Conservation (phyloP, 2,113 vertebrate genomes). For the Corythaeola cristata region DNA sequence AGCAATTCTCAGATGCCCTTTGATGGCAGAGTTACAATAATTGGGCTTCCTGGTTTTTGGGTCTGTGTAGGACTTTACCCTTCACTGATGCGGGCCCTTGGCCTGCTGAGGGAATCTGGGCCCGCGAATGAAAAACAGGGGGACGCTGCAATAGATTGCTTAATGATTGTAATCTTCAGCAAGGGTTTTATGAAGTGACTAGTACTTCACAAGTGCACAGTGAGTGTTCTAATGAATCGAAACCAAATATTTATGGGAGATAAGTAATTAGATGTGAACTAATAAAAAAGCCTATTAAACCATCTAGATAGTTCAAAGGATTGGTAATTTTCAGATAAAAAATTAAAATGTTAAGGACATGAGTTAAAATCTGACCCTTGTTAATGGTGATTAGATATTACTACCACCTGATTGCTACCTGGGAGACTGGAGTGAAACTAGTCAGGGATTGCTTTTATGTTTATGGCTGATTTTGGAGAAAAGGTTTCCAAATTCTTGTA, state of each 20-base stretch:
- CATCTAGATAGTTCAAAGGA: slow-evolving; percentile 37
- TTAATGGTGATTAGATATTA: neutral
- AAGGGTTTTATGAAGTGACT: neutral
- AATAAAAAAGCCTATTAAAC: slow-evolving; percentile 26
- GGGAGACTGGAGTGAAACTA: neutral
- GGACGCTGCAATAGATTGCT: neutral
- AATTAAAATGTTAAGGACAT: neutral
- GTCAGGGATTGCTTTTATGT: neutral
- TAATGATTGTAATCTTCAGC: neutral
- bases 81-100: neutral
- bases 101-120: neutral
- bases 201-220: neutral
- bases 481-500: neutral
- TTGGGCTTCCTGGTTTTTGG: neutral
- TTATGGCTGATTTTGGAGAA: neutral
- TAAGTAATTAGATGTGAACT: slow-evolving; percentile 19
- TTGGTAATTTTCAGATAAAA: slow-evolving; percentile 20
- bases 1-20: neutral
- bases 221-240: neutral
- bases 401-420: neutral
- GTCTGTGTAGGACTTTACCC: neutral
- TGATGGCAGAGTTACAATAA: neutral
- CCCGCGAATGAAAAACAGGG: neutral
- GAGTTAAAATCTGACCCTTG: slow-evolving; percentile 27
- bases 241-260: slow-evolving; percentile 40